Percentiles rank a stretch among this genome's conserved stretches.
These are phyloP conservation scores for Monopis laevigella DNA, from an alignment of 2,888 invertebrate genomes.

Conservation along the genomic window DNA sequence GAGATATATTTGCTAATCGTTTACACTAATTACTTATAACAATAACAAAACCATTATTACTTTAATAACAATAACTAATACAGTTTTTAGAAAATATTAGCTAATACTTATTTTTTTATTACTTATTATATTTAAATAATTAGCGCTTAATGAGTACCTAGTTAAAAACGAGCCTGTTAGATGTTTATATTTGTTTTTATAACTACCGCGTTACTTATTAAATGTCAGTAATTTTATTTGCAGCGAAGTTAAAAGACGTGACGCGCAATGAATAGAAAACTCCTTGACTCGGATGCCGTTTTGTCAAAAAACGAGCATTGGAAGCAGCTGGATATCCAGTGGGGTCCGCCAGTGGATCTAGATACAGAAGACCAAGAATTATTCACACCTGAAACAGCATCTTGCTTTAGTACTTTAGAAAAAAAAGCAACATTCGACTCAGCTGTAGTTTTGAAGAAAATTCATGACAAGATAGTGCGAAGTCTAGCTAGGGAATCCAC, in stretches of 20 bases:
- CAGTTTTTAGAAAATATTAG: not conserved
- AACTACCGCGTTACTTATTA: not conserved
- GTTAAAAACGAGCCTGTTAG: not conserved
- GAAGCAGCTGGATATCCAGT: slow-evolving; percentile 44
- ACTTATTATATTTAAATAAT: not conserved
- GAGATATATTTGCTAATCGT: too few relatives aligned
- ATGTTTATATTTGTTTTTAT: not conserved
- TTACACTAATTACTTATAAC: too few relatives aligned
- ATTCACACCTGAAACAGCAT: slow-evolving; percentile 4
- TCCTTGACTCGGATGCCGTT: slow-evolving; percentile 4
- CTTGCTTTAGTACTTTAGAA: slow-evolving; percentile 39
- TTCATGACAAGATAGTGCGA: slow-evolving; percentile 33
- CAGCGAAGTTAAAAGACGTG: not conserved
- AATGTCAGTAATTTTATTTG: not conserved
- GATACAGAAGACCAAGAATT: slow-evolving; percentile 39
- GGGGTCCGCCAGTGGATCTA: slow-evolving; percentile 47
- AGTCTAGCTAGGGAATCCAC: slow-evolving; percentile 31
- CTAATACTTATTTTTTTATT: not conserved
- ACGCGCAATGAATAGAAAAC: slow-evolving; percentile 3
- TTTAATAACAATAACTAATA: too few relatives aligned
- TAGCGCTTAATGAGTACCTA: not conserved
- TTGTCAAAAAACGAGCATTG: slow-evolving; percentile 45
- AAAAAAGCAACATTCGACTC: slow-evolving; percentile 45
- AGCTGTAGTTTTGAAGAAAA: slow-evolving; percentile 41
- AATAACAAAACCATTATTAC: too few relatives aligned